Percentiles rank a stretch among this genome's conserved stretches.
These are phyloP conservation scores for Petrocephalus zakoni DNA, from an alignment of 2,113 vertebrate species.

Conservation along the genomic window DNA sequence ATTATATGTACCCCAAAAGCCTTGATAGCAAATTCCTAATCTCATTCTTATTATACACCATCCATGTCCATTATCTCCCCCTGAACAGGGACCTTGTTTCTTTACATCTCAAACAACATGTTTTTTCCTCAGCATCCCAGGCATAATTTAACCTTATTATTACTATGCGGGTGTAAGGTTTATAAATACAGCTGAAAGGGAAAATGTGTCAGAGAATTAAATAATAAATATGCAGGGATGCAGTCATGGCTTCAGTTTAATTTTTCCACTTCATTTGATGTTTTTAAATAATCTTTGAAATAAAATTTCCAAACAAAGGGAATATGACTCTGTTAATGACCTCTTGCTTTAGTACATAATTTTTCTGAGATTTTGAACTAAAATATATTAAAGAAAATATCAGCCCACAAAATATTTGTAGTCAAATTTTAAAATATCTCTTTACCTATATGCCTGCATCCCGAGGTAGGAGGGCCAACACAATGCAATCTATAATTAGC, in stretches of 20 bases:
- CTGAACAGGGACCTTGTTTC: background rate
- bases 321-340: background rate
- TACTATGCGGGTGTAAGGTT: background rate
- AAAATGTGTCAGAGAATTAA: background rate
- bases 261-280: background rate
- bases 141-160: background rate
- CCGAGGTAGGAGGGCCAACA: background rate
- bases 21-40: background rate
- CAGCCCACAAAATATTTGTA: background rate
- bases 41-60: background rate
- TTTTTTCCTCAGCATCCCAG: background rate
- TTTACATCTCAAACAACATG: background rate
- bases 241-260: background rate
- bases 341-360: background rate
- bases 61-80: background rate
- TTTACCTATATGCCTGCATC: background rate
- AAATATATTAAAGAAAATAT: background rate
- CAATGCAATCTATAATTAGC: constrained; percentile 19
- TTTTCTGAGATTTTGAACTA: background rate
- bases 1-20: background rate
- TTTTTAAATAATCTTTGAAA: background rate
- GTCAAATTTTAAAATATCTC: background rate
- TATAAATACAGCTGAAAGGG: background rate
- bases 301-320: background rate
- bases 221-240: background rate